Evolutionary conservation across 2,797 vertebrate species (phyloP), one percentile per base, ranked within the genome.

Genomic region (Chrysocyon brachyurus): DNA sequence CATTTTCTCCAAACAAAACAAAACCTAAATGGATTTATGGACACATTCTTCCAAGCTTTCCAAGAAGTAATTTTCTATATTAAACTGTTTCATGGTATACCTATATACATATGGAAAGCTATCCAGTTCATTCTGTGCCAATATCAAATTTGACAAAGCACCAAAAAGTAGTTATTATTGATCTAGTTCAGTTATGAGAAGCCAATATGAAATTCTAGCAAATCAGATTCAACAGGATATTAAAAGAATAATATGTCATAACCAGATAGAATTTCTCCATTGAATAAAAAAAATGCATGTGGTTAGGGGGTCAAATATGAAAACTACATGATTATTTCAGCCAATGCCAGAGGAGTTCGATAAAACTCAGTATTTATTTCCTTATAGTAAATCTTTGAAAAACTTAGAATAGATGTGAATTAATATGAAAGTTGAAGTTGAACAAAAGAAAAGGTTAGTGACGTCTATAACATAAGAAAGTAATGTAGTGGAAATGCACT

Each of bases 81-180:
- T 93, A 84, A 91, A 96, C 2, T 64, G 22, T 86, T 94, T 89
- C 40, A 75, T 22, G 61, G 24, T 16, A 21, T 83, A 40, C 24
- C 22, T 66, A 4, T 57, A 61, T 66, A 10, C 28, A 90, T 57
- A 56, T 24, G 12, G 31, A 46, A 72, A 78, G 12, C 26, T 66
- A 40, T 52, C 17, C 33, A 89, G 61, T 91, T 93, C 78, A 89
- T 96, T 97, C 96, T 90, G 92, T 82, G 52, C 72, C n/a, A 70
- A 5, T 95, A 57, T 89, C 68, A 89, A 46, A 93, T 81, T 94
- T 87, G 56, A 88, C 33, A 83, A 19, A 89, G 4, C 31, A 72
- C 66, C 49, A 78, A 63, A 68, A 92, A 83, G 24, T 84, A 54
- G 52, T 92, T 75, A 26, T 56, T 78, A 83, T 40, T 85, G 64